These are phyloP conservation scores for Onthophagus sagittarius DNA, from an alignment of 2,888 invertebrate genomes.

Conservation along the genomic window DNA sequence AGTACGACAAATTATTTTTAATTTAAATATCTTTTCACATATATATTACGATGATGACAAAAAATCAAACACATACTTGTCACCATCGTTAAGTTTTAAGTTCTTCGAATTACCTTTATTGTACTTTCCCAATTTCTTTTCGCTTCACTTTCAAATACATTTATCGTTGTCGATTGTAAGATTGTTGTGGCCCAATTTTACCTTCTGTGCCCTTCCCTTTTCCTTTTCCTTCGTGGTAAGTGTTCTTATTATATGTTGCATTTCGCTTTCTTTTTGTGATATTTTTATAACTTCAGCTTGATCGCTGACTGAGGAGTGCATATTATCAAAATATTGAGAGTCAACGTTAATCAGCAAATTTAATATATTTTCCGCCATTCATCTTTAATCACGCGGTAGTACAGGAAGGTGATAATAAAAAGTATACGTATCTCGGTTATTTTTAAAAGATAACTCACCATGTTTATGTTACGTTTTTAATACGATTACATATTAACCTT, in stretches of 20 bases:
- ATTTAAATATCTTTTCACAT: no score
- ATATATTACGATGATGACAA: no score
- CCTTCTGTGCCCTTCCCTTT: not conserved
- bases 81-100: no score
- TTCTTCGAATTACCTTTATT: no score
- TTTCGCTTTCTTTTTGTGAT: not conserved
- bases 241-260: not conserved
- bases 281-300: not conserved
- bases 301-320: not conserved
- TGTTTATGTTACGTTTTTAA: not conserved
- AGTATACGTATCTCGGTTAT: not conserved
- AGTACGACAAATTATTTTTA: no score
- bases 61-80: no score
- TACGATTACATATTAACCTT: not conserved
- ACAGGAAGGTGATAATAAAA: not conserved
- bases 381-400: not conserved
- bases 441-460: not conserved
- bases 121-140: no score
- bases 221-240: not conserved
- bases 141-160: no score
- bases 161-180: no score
- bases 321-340: no score
- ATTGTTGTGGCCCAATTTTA: no score
- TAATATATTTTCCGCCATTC: not conserved
- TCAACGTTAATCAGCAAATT: no score